Percentiles rank a stretch among this genome's conserved stretches.
phyloP scores from a whole-genome alignment of 1,140 invertebrate genomes.

The Drosophila ironensis region DNA sequence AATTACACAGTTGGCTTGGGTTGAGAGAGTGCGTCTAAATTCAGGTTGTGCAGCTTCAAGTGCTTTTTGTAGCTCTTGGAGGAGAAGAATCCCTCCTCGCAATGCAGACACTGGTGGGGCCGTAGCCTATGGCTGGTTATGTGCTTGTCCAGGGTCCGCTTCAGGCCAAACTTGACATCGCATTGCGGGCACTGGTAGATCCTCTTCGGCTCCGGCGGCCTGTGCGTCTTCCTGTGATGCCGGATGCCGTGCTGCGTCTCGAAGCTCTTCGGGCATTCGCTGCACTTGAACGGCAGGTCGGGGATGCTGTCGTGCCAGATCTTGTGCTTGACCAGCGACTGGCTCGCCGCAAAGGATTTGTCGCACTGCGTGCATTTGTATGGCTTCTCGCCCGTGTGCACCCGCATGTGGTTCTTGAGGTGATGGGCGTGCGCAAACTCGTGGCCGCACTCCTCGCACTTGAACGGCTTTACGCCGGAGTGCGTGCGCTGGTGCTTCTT shows the following conservation, averaged over 20 bases:
- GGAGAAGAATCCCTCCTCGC: conserved; percentile 29
- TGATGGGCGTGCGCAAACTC: conserved; percentile 35
- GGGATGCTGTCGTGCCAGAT: conserved; percentile 23
- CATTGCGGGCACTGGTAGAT: conserved; percentile 23
- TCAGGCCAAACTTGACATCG: conserved; percentile 13
- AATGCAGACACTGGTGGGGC: conserved; percentile 11
- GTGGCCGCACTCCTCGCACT: conserved; percentile 25
- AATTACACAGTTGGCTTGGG: neutral
- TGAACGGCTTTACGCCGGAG: conserved; percentile 25
- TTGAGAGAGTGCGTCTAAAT: neutral
- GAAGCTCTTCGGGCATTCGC: conserved; percentile 25
- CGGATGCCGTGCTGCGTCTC: conserved; percentile 7
- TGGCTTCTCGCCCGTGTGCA: conserved; percentile 40
- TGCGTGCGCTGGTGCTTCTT: conserved; percentile 38
- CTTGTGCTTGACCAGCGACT: conserved; percentile 29
- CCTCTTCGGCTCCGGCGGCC: neutral
- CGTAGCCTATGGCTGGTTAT: conserved; percentile 22
- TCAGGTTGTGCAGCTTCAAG: neutral
- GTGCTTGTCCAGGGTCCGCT: conserved; percentile 22
- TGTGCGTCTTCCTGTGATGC: conserved; percentile 13
- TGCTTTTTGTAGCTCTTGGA: conserved; percentile 17
- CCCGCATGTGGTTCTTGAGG: conserved; percentile 26
- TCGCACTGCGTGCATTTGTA: conserved; percentile 27
- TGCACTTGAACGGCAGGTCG: conserved; percentile 12
- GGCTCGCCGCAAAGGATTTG: conserved; percentile 32